Conservation (phyloP, 2,113 vertebrate genomes). For the Lethenteron reissneri region DNA sequence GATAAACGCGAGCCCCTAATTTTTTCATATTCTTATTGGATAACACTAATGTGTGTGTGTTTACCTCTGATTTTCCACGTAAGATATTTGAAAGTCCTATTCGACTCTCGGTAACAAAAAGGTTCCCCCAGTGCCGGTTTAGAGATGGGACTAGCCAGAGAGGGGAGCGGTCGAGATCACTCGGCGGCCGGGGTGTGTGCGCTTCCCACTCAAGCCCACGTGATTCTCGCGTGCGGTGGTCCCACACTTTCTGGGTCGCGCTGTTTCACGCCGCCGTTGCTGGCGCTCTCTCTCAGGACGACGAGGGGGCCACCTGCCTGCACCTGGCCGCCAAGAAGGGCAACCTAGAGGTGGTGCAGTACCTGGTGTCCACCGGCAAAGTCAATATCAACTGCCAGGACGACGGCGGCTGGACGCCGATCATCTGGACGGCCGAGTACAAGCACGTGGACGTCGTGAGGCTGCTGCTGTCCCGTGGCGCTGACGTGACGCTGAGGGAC, state of each 20-base stretch:
- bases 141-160: too few species aligned
- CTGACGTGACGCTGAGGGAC: conserved; percentile 50
- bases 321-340: conserved; percentile 68
- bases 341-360: conserved; percentile 44
- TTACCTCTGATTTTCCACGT: too few species aligned
- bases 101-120: too few species aligned
- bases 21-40: too few species aligned
- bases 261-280: neutral
- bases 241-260: neutral
- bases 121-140: too few species aligned
- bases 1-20: too few species aligned
- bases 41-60: too few species aligned
- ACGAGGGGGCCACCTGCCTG: conserved; percentile 60
- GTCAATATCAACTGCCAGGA: conserved; percentile 75
- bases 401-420: conserved; percentile 64
- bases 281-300: conserved; percentile 29
- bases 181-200: neutral
- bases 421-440: conserved; percentile 77
- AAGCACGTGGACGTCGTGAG: conserved; percentile 55
- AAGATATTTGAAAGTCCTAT: too few species aligned
- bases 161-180: neutral
- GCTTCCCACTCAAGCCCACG: neutral
- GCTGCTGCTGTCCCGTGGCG: conserved; percentile 47
- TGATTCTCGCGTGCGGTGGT: too few species aligned
- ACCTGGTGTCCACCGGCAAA: conserved; percentile 56